Percentiles rank a stretch among this genome's conserved stretches.
Evolutionary conservation across 2,888 invertebrate species (phyloP).

Genomic region (Protonemura montana): DNA sequence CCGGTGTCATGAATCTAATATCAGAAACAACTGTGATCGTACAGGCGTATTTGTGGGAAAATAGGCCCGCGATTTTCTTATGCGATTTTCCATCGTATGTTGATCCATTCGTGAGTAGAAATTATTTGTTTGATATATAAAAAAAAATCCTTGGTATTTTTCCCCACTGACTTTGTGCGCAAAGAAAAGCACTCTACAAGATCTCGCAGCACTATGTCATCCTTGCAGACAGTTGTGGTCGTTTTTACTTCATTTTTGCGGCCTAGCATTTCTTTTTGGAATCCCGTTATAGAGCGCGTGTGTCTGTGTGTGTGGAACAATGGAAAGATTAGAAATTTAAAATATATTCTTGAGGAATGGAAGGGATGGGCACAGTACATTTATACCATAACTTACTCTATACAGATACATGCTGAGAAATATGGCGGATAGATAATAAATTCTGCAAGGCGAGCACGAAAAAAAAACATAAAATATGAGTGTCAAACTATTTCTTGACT

Average conservation of each 20-base stretch:
- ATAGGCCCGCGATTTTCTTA: background rate
- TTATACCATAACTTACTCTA: background rate
- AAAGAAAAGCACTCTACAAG: background rate
- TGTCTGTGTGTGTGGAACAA: background rate
- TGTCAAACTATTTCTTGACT: background rate
- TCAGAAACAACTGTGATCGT: no score
- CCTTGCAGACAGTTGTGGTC: background rate
- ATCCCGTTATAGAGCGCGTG: background rate
- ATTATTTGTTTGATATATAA: background rate
- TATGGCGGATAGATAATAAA: background rate
- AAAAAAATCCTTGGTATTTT: background rate
- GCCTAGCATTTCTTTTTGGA: background rate
- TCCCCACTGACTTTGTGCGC: background rate
- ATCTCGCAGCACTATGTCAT: background rate
- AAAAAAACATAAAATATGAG: background rate
- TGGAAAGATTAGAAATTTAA: slow-evolving; percentile 12
- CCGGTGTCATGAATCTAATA: no score
- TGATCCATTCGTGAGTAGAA: background rate
- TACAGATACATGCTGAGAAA: background rate
- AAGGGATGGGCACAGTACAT: background rate
- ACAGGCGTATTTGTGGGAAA: no score
- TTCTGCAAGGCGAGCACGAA: background rate
- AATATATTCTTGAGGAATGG: background rate
- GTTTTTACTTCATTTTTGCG: slow-evolving; percentile 12
- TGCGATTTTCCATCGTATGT: background rate